These are phyloP conservation scores for Liopterus haemorrhoidalis DNA, from an alignment of 2,888 invertebrate species.

Conservation along the genomic window DNA sequence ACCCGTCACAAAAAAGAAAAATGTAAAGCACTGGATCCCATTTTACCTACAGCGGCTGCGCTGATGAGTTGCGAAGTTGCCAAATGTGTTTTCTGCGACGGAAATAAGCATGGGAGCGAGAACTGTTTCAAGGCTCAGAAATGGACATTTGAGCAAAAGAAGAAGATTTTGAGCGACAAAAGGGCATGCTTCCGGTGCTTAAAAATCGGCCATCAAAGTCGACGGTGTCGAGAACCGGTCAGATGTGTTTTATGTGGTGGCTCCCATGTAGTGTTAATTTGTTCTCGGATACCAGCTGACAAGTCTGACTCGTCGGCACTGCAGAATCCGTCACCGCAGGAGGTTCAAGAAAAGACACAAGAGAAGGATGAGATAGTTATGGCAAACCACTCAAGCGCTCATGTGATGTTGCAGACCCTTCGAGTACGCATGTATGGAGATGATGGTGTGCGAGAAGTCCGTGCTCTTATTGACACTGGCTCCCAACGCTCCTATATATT, in stretches of 20 bases:
- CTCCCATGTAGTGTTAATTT: constrained; percentile 31
- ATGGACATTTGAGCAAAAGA: constrained; percentile 20
- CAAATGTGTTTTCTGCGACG: constrained; percentile 1
- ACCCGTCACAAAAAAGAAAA: no score
- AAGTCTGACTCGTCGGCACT: constrained; percentile 6
- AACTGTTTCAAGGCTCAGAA: constrained; percentile 27
- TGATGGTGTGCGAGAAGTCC: background rate
- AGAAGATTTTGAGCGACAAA: constrained; percentile 13
- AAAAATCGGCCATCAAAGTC: constrained; percentile 27
- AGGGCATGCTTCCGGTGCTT: constrained; percentile 31
- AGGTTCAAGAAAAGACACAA: background rate
- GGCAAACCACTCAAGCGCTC: constrained; percentile 2
- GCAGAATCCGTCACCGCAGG: constrained; percentile 1
- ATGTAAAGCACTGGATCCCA: no score
- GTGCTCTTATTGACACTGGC: background rate
- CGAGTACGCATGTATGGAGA: background rate
- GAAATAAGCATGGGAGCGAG: constrained; percentile 24
- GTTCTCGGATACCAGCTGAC: constrained; percentile 23
- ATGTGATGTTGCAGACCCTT: constrained; percentile 15
- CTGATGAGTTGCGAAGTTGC: background rate
- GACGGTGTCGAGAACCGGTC: constrained; percentile 26
- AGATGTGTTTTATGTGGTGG: constrained; percentile 31
- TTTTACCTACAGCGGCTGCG: background rate
- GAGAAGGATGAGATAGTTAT: background rate
- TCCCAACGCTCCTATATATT: background rate